Percentiles rank a stretch among this genome's conserved stretches.
phyloP scores from a whole-genome alignment of 2,888 invertebrate genomes.

The Vesta saturnalis region DNA sequence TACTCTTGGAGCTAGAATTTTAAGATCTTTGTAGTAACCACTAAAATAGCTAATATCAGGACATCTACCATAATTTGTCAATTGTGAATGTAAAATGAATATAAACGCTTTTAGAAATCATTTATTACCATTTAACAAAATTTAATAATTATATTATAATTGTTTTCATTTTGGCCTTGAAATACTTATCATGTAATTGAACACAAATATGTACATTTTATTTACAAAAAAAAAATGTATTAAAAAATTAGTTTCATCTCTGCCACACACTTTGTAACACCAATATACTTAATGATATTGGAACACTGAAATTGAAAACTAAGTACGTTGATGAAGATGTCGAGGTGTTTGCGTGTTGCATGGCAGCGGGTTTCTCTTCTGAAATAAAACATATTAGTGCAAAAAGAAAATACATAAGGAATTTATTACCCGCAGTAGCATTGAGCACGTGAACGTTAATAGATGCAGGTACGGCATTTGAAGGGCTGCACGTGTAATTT shows the following conservation, averaged over 20 bases:
- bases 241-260: conserved; percentile 30
- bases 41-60: too few relatives aligned
- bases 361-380: conserved; percentile 79
- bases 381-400: conserved; percentile 50
- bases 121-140: conserved; percentile 16
- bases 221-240: conserved; percentile 25
- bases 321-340: conserved; percentile 47
- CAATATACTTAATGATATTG: conserved; percentile 46
- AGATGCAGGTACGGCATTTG: conserved; percentile 72
- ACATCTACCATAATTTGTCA: too few relatives aligned
- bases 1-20: too few relatives aligned
- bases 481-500: conserved; percentile 76
- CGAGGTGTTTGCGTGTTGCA: conserved; percentile 74
- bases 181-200: conserved; percentile 3
- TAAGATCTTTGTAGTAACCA: too few relatives aligned
- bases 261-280: conserved; percentile 50
- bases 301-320: conserved; percentile 49
- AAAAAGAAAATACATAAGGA: neutral
- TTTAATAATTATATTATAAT: neutral
- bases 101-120: neutral
- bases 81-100: neutral
- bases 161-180: conserved; percentile 5
- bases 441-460: conserved; percentile 77
- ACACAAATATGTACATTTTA: conserved; percentile 33
- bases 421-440: conserved; percentile 63